These are phyloP conservation scores for Drosophila sp. DNA, from an alignment of 1,140 invertebrate genomes.

Conservation along the genomic window DNA sequence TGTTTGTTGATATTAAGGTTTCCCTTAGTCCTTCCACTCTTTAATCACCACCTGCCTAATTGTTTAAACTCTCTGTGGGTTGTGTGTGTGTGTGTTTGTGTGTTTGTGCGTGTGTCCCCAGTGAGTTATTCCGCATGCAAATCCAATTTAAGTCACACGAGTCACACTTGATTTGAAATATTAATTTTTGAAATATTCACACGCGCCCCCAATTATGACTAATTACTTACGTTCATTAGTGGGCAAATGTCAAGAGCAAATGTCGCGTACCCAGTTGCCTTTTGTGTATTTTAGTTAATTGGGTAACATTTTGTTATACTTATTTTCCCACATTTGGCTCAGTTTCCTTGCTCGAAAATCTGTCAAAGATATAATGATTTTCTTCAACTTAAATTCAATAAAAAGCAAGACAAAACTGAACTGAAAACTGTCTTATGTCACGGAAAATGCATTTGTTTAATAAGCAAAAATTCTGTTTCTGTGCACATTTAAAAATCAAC, in stretches of 20 bases:
- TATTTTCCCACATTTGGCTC: neutral
- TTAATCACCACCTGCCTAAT: neutral
- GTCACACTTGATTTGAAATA: neutral
- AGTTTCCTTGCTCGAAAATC: neutral
- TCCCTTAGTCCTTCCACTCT: neutral
- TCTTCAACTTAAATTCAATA: no score
- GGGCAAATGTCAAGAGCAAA: conserved; percentile 7
- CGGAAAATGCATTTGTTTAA: no score
- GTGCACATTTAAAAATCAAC: no score
- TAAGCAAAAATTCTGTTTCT: no score
- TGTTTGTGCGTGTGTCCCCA: neutral
- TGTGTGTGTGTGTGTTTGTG: neutral
- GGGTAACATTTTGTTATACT: neutral
- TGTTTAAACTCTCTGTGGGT: neutral
- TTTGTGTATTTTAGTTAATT: conserved; percentile 10
- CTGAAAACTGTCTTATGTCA: no score
- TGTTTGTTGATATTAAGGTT: no score
- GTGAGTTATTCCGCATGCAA: conserved; percentile 4
- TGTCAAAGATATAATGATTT: no score
- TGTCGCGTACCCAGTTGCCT: neutral
- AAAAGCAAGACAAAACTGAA: no score
- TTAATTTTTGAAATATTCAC: conserved; percentile 8
- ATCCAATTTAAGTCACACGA: conserved; percentile 7
- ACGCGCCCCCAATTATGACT: conserved; percentile 1
- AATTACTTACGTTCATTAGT: conserved; percentile 9